Percentiles rank a stretch among this genome's conserved stretches.
These are phyloP conservation scores for Oxystoma pomonae DNA, from an alignment of 2,888 invertebrate species.

Conservation along the genomic window DNA sequence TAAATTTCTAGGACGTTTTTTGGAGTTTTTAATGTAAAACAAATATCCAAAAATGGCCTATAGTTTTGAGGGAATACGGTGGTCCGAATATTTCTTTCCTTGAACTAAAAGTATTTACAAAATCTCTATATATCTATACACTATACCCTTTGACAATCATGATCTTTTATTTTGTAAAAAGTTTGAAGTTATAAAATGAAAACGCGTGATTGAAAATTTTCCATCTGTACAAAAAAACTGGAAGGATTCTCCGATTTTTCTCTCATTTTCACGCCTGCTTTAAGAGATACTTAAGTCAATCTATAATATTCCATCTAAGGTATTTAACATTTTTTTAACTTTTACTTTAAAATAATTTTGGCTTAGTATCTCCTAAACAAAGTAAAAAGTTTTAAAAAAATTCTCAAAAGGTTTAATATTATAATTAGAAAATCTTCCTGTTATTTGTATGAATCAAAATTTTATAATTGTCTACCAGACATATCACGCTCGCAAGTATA, in stretches of 20 bases:
- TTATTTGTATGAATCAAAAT: constrained; percentile 29
- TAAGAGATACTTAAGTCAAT: no score
- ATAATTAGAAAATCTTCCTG: constrained; percentile 14
- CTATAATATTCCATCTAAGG: no score
- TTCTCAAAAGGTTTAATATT: background rate
- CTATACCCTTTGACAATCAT: constrained; percentile 49
- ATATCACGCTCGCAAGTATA: constrained; percentile 45
- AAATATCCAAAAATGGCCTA: no score
- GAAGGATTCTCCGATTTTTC: background rate
- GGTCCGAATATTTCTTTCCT: no score
- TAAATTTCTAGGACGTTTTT: no score
- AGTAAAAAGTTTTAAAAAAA: background rate
- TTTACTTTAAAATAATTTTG: background rate
- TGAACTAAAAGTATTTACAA: constrained; percentile 26
- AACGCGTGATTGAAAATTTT: constrained; percentile 21
- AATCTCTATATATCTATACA: constrained; percentile 39
- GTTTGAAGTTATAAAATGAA: constrained; percentile 15
- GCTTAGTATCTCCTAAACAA: background rate
- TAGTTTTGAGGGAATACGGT: no score
- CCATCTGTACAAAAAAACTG: constrained; percentile 21
- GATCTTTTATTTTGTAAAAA: constrained; percentile 24
- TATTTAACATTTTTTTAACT: background rate
- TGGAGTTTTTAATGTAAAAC: no score
- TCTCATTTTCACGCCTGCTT: no score
- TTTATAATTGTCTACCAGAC: constrained; percentile 34